Conservation (phyloP, 2,888 invertebrate genomes). For the Drosophila kokeensis region DNA sequence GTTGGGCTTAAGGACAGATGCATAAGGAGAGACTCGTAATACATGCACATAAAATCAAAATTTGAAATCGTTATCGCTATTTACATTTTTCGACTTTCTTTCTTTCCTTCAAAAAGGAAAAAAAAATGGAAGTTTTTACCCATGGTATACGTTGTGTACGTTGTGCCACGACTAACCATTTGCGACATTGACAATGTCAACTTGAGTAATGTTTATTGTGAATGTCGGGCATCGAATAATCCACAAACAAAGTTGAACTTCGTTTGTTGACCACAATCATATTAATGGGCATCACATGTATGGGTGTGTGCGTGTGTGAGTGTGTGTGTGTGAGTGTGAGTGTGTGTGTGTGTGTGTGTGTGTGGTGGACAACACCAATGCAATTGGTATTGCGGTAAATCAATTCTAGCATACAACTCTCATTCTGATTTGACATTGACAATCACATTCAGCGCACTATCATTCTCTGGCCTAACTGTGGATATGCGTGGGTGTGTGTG, state of each 20-base stretch:
- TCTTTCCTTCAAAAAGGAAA: too few species aligned
- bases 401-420: conserved; percentile 37
- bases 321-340: not conserved
- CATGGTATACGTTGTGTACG: conserved; percentile 21
- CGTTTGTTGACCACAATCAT: conserved; percentile 45
- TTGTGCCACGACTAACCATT: conserved; percentile 40
- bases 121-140: not conserved
- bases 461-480: not conserved
- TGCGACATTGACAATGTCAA: conserved; percentile 51
- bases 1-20: not conserved
- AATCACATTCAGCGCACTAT: not conserved
- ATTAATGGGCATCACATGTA: conserved; percentile 54
- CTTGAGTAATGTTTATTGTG: conserved; percentile 41
- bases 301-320: conserved; percentile 2
- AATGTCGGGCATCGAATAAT: conserved; percentile 29
- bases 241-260: conserved; percentile 28
- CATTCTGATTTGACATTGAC: conserved; percentile 19
- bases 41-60: not conserved
- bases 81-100: not conserved
- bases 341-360: conserved; percentile 4
- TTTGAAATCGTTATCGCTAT: not conserved
- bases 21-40: not conserved
- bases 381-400: conserved; percentile 51
- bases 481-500: not conserved
- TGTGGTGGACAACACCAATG: conserved; percentile 20